Base-by-base conservation (phyloP, 2,888 invertebrate species). In the Pseudococcus longispinus region DNA sequence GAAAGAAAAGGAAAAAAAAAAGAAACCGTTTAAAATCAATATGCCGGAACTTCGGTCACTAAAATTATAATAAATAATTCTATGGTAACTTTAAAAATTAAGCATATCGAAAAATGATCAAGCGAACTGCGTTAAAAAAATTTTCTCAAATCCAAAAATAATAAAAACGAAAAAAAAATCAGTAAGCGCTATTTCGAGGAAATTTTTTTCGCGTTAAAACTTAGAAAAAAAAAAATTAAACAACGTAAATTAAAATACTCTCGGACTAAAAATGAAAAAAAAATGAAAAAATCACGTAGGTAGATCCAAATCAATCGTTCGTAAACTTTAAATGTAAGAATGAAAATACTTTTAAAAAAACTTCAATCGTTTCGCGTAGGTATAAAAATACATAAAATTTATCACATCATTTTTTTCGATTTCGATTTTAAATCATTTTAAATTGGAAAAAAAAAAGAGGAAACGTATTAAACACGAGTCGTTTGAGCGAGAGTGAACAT, bases 1-100 rank as follows among this genome's bases (percentile, higher is more conserved):
- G 15, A 51, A 84, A 51, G 13, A 84, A 84, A 51, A 84, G 26
- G 13, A 84, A 84, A 65, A 42, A 37, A 60, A n/a, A 37, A 84
- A 84, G 37, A 46, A 15, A 32, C 4, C 18, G 32, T 60, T 84
- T 84, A 55, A 84, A 55, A 37, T 20, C 26, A 44, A 26, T 51
- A 32, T 29, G 51, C 15, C 15, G 26, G 51, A 83, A 51, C 83
- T 83, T 83, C 55, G 32, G 15, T 65, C 60, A 23, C 37, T 84
- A 65, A 84, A 84, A 84, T 84, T 84, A 84, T 60, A 83, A 84
- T 84, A 84, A 83, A 84, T 84, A 84, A 84, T 65, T 60, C 84
- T 84, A 84, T 84, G 84, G 84, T 84, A 84, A 84, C 84, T 84
- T 84, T 84, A 84, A 84, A 84, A 74, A 84, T 84, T 65, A 84